Percentiles rank a stretch among this genome's conserved stretches.
Evolutionary conservation across 1,140 invertebrate genomes (phyloP).

Genomic region (Hormaphis cornu): DNA sequence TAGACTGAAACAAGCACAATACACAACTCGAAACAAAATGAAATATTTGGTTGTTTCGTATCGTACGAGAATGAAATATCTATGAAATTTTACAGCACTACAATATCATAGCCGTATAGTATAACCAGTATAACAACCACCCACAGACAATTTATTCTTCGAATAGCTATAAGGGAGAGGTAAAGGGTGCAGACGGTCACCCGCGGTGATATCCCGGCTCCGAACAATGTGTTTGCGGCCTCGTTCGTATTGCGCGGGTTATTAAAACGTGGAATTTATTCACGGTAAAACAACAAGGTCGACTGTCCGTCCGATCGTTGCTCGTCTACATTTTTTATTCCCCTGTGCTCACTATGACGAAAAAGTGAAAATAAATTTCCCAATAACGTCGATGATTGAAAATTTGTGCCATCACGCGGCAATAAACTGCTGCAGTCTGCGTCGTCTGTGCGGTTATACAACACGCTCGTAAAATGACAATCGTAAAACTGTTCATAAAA

Average conservation of each 20-base stretch:
- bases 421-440: neutral
- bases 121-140: no score
- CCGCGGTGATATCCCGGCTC: constrained; percentile 14
- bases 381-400: constrained; percentile 2
- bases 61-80: neutral
- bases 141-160: neutral
- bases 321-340: neutral
- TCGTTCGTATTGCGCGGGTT: neutral
- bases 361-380: constrained; percentile 6
- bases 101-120: no score
- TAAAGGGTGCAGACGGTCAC: constrained; percentile 12
- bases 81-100: neutral
- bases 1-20: no score
- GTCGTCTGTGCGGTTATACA: neutral
- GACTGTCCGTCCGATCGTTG: neutral
- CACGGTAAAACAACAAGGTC: constrained; percentile 18
- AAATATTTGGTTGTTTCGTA: no score
- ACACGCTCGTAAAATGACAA: neutral
- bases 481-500: neutral
- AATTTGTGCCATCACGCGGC: neutral
- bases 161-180: neutral
- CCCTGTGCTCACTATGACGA: neutral
- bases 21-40: no score
- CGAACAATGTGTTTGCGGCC: constrained; percentile 13
- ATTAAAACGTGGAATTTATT: constrained; percentile 24